A percentile compares a stretch with the other conserved stretches of the same genome.
Evolutionary conservation across 2,888 invertebrate species (phyloP).

Genomic region (Rotaria macrura): DNA sequence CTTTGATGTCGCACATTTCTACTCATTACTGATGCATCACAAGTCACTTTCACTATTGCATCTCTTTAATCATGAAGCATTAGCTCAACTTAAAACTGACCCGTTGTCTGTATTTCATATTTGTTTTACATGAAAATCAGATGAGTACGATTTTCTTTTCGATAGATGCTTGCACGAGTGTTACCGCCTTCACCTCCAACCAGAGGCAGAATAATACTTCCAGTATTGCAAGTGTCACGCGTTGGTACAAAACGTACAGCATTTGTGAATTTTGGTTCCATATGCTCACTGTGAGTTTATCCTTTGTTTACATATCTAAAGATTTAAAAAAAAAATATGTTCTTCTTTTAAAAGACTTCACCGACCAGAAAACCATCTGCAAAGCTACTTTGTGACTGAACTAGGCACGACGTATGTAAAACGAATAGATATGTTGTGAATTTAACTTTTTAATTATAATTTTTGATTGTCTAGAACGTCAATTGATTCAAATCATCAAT

Average conservation of each 20-base stretch:
- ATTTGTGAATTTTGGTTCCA: slow-evolving; percentile 94
- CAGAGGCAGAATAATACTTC: slow-evolving; percentile 96
- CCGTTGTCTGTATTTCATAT: no score
- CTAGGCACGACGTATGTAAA: slow-evolving; percentile 63
- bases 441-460: no score
- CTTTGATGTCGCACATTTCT: no score
- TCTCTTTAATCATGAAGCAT: no score
- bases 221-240: slow-evolving; percentile 67
- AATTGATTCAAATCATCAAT: slow-evolving; percentile 91
- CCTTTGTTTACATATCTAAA: neutral
- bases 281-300: slow-evolving; percentile 57
- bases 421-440: neutral
- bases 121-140: no score
- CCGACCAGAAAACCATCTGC: slow-evolving; percentile 25
- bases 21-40: no score
- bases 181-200: no score
- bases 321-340: neutral
- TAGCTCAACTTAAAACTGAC: no score
- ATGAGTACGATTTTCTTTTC: neutral
- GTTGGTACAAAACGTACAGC: slow-evolving; percentile 98
- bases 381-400: slow-evolving; percentile 86
- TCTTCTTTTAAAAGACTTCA: neutral
- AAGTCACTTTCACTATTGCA: no score
- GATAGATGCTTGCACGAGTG: slow-evolving; percentile 70
- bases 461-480: slow-evolving; percentile 67